Conservation (phyloP, 2,888 invertebrate species). For the Rosalia funebris region DNA sequence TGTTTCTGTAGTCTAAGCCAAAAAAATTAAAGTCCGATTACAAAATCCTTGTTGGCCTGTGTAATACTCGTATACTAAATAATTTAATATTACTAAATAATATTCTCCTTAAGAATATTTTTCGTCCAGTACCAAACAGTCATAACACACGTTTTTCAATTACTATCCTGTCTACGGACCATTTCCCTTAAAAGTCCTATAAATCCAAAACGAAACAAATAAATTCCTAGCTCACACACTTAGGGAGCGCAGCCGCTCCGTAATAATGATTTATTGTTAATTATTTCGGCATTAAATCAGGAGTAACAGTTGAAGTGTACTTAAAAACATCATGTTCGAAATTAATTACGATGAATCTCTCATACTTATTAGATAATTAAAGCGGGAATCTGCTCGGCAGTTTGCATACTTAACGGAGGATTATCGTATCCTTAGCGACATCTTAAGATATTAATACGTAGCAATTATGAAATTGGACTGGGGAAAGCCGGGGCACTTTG, state of each 20-base stretch:
- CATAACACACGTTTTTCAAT: too few species aligned
- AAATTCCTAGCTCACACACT: conserved; percentile 6
- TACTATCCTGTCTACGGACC: too few species aligned
- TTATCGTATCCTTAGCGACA: conserved; percentile 59
- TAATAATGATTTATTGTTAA: conserved; percentile 35
- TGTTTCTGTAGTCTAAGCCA: too few species aligned
- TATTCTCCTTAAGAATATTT: too few species aligned
- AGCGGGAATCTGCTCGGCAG: conserved; percentile 42
- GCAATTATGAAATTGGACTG: conserved; percentile 59
- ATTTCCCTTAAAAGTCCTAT: neutral
- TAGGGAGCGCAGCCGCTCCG: neutral
- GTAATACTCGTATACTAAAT: too few species aligned
- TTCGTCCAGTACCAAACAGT: too few species aligned
- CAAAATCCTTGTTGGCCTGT: too few species aligned
- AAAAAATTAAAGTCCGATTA: too few species aligned
- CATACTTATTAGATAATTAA: conserved; percentile 54
- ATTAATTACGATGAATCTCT: conserved; percentile 46
- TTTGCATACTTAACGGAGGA: conserved; percentile 48
- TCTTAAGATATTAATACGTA: conserved; percentile 60
- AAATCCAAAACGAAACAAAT: neutral
- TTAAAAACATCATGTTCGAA: conserved; percentile 41
- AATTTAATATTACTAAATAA: too few species aligned
- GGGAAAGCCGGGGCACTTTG: conserved; percentile 26
- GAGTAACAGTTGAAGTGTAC: conserved; percentile 37
- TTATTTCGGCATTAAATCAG: conserved; percentile 41